Percentiles rank a stretch among this genome's conserved stretches.
These are phyloP conservation scores for Leucophenga varia DNA, from an alignment of 1,140 invertebrate genomes.

Conservation along the genomic window DNA sequence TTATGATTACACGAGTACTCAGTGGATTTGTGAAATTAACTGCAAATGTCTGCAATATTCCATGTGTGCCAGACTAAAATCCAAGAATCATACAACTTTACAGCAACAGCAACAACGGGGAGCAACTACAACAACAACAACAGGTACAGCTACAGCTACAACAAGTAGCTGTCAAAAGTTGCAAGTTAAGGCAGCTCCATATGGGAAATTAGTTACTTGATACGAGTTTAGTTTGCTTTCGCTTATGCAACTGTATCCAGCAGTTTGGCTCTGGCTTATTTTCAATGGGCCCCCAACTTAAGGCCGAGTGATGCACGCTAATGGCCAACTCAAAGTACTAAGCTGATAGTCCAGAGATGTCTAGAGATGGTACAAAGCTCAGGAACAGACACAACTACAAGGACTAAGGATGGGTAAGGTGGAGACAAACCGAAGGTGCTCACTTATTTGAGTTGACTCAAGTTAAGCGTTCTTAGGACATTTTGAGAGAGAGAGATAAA, in stretches of 20 bases:
- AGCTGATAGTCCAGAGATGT: constrained; percentile 27
- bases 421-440: too few relatives aligned
- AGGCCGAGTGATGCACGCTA: constrained; percentile 12
- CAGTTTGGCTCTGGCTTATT: constrained; percentile 8
- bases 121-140: too few relatives aligned
- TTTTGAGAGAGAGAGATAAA: constrained; percentile 24
- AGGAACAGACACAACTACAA: too few relatives aligned
- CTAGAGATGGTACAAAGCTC: too few relatives aligned
- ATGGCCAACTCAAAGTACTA: constrained; percentile 14
- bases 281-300: constrained; percentile 13
- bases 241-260: constrained; percentile 9
- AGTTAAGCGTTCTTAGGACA: constrained; percentile 17
- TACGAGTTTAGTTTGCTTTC: too few relatives aligned
- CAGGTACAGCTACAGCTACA: too few relatives aligned
- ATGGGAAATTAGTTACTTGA: too few relatives aligned
- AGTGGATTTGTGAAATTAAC: constrained; percentile 27
- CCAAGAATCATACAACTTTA: too few relatives aligned
- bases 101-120: too few relatives aligned
- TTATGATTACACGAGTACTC: constrained; percentile 25
- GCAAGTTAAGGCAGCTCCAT: too few relatives aligned
- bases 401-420: too few relatives aligned
- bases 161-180: constrained; percentile 19
- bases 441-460: not conserved
- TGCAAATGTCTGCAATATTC: constrained; percentile 16
- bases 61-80: not conserved